Percentiles rank a stretch among this genome's conserved stretches.
Evolutionary conservation across 2,888 invertebrate species (phyloP).

Genomic region (Caenorhabditis auriculariae): DNA sequence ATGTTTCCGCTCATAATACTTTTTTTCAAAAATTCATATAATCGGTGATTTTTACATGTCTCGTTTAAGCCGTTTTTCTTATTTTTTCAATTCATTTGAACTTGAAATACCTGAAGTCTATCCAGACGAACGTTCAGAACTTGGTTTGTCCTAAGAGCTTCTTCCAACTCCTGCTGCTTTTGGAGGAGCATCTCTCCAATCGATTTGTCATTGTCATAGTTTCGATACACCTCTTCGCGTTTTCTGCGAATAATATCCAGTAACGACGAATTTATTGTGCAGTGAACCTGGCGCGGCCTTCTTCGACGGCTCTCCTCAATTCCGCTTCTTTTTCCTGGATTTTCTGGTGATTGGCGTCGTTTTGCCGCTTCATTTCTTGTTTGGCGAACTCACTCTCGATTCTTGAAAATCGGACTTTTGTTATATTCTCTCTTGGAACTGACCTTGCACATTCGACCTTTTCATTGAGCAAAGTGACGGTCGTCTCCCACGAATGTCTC

Average conservation of each 20-base stretch:
- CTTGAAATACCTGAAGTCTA: constrained; percentile 65
- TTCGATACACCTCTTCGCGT: constrained; percentile 12
- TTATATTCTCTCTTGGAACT: background rate
- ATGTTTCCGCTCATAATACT: no score
- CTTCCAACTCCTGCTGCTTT: constrained; percentile 83
- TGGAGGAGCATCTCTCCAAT: constrained; percentile 71
- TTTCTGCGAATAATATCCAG: background rate
- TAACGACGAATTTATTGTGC: background rate
- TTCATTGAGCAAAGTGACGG: constrained; percentile 33
- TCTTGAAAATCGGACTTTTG: constrained; percentile 6
- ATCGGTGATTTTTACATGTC: background rate
- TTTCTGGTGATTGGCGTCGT: constrained; percentile 22
- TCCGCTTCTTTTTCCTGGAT: constrained; percentile 38
- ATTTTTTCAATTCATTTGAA: background rate
- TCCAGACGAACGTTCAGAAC: constrained; percentile 82
- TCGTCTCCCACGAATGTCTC: constrained; percentile 32
- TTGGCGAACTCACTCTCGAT: constrained; percentile 41
- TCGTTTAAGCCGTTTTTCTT: background rate
- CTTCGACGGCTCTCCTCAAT: constrained; percentile 48
- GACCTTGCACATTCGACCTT: constrained; percentile 41
- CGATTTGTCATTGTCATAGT: constrained; percentile 24
- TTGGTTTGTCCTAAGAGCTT: constrained; percentile 81
- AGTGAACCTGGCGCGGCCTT: constrained; percentile 15
- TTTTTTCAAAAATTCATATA: background rate
- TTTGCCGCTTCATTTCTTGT: constrained; percentile 38